Conservation (phyloP, 92 coral and sea anemone genomes). For the Paragorgia papillata region DNA sequence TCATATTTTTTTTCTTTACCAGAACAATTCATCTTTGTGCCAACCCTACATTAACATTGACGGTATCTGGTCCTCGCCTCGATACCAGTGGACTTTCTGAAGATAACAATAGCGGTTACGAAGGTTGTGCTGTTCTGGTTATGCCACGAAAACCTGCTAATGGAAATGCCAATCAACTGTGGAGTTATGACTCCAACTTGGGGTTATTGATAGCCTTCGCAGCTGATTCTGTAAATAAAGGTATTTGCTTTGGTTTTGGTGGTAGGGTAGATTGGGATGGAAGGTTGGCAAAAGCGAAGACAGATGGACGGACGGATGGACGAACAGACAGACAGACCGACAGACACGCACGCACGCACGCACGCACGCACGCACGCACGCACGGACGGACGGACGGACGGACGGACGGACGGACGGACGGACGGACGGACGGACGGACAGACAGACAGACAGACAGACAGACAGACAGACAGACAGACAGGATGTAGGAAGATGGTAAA, state of each 20-base stretch:
- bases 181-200: constrained; percentile 73
- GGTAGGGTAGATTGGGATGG: too few relatives aligned
- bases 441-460: too few relatives aligned
- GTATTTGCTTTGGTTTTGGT: constrained; percentile 49
- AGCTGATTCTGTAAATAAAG: constrained; percentile 74
- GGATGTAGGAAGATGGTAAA: too few relatives aligned
- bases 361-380: too few relatives aligned
- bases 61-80: constrained; percentile 86
- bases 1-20: constrained; percentile 1
- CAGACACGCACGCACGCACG: too few relatives aligned
- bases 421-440: too few relatives aligned
- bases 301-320: too few relatives aligned
- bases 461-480: too few relatives aligned
- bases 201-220: constrained; percentile 84
- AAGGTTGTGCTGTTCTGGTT: constrained; percentile 76
- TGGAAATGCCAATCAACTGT: constrained; percentile 87
- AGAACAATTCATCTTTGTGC: constrained; percentile 78
- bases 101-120: constrained; percentile 67
- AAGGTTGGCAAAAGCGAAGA: too few relatives aligned
- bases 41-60: constrained; percentile 72
- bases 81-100: constrained; percentile 64
- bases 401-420: too few relatives aligned
- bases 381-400: too few relatives aligned
- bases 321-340: too few relatives aligned
- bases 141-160: constrained; percentile 77